phyloP scores from a whole-genome alignment of 2,113 vertebrate genomes.

The Periophthalmodon schlosseri region DNA sequence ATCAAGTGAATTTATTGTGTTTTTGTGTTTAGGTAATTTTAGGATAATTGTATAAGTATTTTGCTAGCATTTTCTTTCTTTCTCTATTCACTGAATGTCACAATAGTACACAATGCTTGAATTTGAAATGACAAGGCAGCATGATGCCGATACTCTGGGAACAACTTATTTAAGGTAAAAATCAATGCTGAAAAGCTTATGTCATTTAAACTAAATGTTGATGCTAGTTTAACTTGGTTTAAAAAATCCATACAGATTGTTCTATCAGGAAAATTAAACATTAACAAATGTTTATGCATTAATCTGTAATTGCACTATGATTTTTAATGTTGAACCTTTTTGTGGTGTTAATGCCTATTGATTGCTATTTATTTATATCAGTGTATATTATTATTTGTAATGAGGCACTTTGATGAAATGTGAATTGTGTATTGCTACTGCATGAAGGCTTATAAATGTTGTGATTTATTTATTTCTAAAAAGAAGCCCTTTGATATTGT shows the following conservation, averaged over 20 bases:
- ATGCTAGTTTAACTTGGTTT: not conserved
- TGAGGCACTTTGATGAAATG: slow-evolving; percentile 91
- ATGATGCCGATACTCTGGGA: slow-evolving; percentile 88
- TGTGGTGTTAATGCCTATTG: slow-evolving; percentile 91
- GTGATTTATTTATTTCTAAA: slow-evolving; percentile 64
- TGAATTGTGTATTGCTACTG: slow-evolving; percentile 74
- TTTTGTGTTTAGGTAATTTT: slow-evolving; percentile 46
- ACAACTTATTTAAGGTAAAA: slow-evolving; percentile 68
- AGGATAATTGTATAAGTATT: slow-evolving; percentile 10
- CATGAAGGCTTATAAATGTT: slow-evolving; percentile 75
- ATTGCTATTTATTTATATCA: slow-evolving; percentile 89
- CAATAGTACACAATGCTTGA: slow-evolving; percentile 86
- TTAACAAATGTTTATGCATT: slow-evolving; percentile 97
- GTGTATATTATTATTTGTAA: slow-evolving; percentile 89
- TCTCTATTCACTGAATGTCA: slow-evolving; percentile 86
- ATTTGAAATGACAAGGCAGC: slow-evolving; percentile 88
- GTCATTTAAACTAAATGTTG: not conserved
- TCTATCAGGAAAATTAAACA: slow-evolving; percentile 74
- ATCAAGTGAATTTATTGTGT: slow-evolving; percentile 13
- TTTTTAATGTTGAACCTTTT: slow-evolving; percentile 88
- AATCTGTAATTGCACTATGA: slow-evolving; percentile 97
- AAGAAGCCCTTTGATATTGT: slow-evolving; percentile 61
- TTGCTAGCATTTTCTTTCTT: slow-evolving; percentile 55
- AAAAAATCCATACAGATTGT: slow-evolving; percentile 67
- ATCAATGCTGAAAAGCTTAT: slow-evolving; percentile 1